Evolutionary conservation across 2,888 invertebrate genomes (phyloP).

Genomic region (Drosophila paramelanica): DNA sequence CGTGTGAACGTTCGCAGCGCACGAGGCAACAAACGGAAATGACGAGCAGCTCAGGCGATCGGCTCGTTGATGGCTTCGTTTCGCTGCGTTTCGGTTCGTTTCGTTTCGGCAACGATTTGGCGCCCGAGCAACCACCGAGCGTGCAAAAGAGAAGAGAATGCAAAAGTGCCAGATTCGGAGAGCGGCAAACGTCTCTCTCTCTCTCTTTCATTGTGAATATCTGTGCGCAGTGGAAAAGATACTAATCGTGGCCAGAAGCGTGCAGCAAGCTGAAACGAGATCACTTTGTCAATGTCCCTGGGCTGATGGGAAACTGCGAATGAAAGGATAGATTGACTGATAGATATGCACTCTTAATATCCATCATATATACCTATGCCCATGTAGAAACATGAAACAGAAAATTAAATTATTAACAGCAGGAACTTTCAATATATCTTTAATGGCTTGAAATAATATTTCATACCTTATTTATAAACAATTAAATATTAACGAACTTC

Average conservation of each 20-base stretch:
- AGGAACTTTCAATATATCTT: too few relatives aligned
- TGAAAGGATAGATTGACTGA: neutral
- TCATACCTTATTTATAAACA: too few relatives aligned
- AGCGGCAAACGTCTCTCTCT: neutral
- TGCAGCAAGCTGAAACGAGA: slow-evolving; percentile 15
- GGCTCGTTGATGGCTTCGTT: slow-evolving; percentile 48
- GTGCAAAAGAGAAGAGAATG: slow-evolving; percentile 2
- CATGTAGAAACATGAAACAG: too few relatives aligned
- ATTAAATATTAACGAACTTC: too few relatives aligned
- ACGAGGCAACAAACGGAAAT: slow-evolving; percentile 76
- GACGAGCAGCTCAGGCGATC: slow-evolving; percentile 46
- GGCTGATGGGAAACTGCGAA: slow-evolving; percentile 1
- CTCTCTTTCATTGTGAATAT: neutral
- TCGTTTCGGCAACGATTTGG: slow-evolving; percentile 29
- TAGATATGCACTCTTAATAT: neutral
- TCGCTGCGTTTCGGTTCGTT: slow-evolving; percentile 15
- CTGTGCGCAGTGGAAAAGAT: slow-evolving; percentile 16
- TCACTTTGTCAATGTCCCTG: slow-evolving; percentile 33
- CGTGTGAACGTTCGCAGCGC: slow-evolving; percentile 57
- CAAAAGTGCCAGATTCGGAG: neutral
- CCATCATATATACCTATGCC: neutral
- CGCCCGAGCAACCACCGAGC: slow-evolving; percentile 46
- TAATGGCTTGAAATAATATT: too few relatives aligned
- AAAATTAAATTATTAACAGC: neutral
- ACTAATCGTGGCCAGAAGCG: slow-evolving; percentile 18